Evolutionary conservation across 2,888 invertebrate species (phyloP), one percentile per base, ranked within the genome.

Genomic region (Sminthurides aquaticus): DNA sequence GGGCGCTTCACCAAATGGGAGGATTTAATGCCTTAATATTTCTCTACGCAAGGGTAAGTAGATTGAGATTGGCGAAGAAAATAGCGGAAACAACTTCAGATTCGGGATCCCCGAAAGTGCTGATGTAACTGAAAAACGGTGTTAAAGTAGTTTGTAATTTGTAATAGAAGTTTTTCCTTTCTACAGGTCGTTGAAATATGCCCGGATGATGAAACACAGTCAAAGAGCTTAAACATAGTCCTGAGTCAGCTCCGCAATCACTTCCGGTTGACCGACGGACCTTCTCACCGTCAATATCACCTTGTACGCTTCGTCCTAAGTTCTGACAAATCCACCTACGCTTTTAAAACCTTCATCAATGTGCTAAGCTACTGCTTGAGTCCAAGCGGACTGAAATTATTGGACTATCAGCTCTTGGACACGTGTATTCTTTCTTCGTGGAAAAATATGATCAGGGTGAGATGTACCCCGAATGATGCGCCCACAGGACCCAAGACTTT

Each of bases 1-100:
- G 73, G 73, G 68, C 73, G 2, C 67, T 74, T n/a, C 73, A 74
- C 64, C 72, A 74, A 64, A 62, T 74, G 61, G 74, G 74, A 22
- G 74, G 74, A 48, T 69, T 72, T 56, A 70, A 69, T 57, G 67
- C 69, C 8, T 64, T 74, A n/a, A 48, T 74, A 11, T 70, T 74
- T 57, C 57, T 74, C 18, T 74, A 69, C 57, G 73, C 72, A 0
- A 67, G 74, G 67, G 74, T 74, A 70, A 65, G 65, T 34, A n/a
- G n/a, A n/a, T n/a, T n/a, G n/a, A n/a, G n/a, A n/a, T n/a, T n/a
- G n/a, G n/a, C n/a, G n/a, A n/a, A n/a, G n/a, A n/a, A n/a, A n/a
- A n/a, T n/a, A n/a, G n/a, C n/a, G n/a, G n/a, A n/a, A n/a, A n/a
- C n/a, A n/a, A n/a, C n/a, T n/a, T n/a, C n/a, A n/a, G n/a, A n/a